phyloP scores from a whole-genome alignment of 2,113 vertebrate species.

The Ceyx melanurus region DNA sequence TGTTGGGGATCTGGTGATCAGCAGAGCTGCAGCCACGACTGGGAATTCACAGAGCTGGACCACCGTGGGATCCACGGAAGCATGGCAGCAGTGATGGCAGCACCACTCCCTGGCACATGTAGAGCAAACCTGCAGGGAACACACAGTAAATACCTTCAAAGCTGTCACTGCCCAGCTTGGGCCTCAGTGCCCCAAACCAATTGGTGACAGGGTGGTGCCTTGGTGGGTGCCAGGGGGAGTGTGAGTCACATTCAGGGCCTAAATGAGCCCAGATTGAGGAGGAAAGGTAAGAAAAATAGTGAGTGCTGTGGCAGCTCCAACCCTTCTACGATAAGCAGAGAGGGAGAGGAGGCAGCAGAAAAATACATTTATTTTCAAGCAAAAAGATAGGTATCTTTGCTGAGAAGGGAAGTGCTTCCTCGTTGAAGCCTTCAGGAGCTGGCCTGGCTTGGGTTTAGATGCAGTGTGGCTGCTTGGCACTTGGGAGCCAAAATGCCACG shows the following conservation, averaged over 20 bases:
- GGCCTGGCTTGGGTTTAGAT: background rate
- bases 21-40: background rate
- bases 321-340: background rate
- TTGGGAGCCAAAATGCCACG: background rate
- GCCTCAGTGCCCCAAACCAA: background rate
- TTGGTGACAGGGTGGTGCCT: background rate
- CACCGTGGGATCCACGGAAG: background rate
- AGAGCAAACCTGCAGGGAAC: background rate
- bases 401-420: background rate
- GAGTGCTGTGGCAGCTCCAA: background rate
- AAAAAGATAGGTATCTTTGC: background rate
- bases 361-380: background rate
- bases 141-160: background rate
- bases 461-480: background rate
- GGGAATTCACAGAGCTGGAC: background rate
- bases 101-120: background rate
- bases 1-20: background rate
- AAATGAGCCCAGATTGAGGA: background rate
- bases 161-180: background rate
- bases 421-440: background rate
- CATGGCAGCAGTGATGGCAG: background rate
- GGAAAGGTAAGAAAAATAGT: background rate
- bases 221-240: background rate
- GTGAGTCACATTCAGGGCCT: background rate
- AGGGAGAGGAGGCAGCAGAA: background rate